Evolutionary conservation across 2,888 invertebrate genomes (phyloP), one percentile per base, ranked within the genome.

Genomic region (Antheraea yamamai): DNA sequence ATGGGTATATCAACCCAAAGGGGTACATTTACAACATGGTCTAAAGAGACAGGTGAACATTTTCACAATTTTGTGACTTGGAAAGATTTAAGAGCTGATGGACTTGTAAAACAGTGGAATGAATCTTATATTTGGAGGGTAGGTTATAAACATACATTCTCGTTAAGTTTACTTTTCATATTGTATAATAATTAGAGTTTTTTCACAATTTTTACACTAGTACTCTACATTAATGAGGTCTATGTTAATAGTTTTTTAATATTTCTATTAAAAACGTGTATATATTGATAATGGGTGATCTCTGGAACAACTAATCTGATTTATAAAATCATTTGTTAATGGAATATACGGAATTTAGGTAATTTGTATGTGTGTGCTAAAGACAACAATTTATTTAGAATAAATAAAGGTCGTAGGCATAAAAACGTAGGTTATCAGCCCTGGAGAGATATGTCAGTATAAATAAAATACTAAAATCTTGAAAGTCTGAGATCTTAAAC

Each of bases 61-160:
- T 98, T 97, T 90, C 98, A 98, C 88, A 97, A 97, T 82, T 97
- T 98, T 81, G 97, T 98, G 81, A 97, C 98, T 26, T 99, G 99
- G 99, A 98, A 98, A 87, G 99, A 99, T 89, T 87, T 97, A 77
- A 95, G 98, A 75, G 97, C 97, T 30, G 96, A 97, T 83, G 90
- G 95, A 66, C 90, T 97, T 76, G 98, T 98, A 0, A 95, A 96
- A 77, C 93, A 96, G 81, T 98, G 97, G 97, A 98, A 98, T 86
- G 90, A 95, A 23, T 97, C 97, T n/a, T 92, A 96, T 75, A 96
- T 95, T 7, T 95, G 97, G 92, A 97, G 96, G 92, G 96, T 96
- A 82, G 75, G 74, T 75, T 68, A 12, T 8, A 66, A 61, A 47
- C 0, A 12, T 47, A 12, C 47, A 47, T 12, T 12, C 47, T 39